Evolutionary conservation across 2,888 invertebrate genomes (phyloP).

Genomic region (Schizaphis graminum): DNA sequence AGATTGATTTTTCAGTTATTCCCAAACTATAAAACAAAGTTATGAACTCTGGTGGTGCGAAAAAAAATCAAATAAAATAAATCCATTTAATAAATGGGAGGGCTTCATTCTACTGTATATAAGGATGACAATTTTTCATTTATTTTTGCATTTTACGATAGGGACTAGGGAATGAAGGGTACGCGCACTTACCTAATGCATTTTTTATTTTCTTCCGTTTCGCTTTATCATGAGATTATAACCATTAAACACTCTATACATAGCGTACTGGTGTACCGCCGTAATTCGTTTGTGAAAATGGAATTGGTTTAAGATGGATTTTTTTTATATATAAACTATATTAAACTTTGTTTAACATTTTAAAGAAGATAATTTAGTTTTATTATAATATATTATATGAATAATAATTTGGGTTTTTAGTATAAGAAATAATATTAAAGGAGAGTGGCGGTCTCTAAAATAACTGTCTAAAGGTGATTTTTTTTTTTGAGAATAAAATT

Average conservation of each 20-base stretch:
- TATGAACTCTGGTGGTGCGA: neutral
- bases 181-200: neutral
- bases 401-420: neutral
- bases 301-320: neutral
- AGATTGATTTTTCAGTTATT: constrained; percentile 7
- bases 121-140: constrained; percentile 23
- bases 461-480: constrained; percentile 16
- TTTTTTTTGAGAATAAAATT: constrained; percentile 40
- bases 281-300: neutral
- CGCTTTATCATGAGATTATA: neutral
- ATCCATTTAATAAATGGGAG: neutral
- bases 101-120: neutral
- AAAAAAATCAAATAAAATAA: neutral
- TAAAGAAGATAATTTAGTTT: neutral
- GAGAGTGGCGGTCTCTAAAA: neutral
- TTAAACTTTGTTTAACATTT: neutral
- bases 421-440: neutral
- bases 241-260: neutral
- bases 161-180: neutral
- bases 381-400: neutral
- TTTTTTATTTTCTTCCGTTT: neutral
- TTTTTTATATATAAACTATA: neutral
- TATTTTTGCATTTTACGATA: neutral
- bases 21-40: neutral
- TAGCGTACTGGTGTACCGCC: neutral